These are phyloP conservation scores for Emmelina monodactyla DNA, from an alignment of 2,888 invertebrate species.

Conservation along the genomic window DNA sequence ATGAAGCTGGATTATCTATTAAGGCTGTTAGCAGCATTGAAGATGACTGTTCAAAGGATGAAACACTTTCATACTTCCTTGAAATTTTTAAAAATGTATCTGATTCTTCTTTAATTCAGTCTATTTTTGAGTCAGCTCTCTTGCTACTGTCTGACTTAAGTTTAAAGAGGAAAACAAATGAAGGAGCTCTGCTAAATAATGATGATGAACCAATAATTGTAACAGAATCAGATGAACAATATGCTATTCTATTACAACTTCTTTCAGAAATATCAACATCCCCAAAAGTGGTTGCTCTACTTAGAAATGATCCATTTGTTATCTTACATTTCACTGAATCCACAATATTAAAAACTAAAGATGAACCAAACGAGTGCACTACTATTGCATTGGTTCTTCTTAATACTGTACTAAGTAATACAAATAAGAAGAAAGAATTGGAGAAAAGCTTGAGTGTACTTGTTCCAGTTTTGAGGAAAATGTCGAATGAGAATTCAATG, in stretches of 20 bases:
- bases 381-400: conserved; percentile 46
- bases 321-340: conserved; percentile 56
- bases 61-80: conserved; percentile 33
- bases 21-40: conserved; percentile 24
- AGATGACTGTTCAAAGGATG: conserved; percentile 22
- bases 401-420: conserved; percentile 42
- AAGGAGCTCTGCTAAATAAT: conserved; percentile 30
- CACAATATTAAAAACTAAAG: conserved; percentile 32
- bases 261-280: conserved; percentile 57
- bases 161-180: conserved; percentile 23
- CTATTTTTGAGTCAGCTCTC: conserved; percentile 35
- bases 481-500: conserved; percentile 25
- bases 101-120: conserved; percentile 23
- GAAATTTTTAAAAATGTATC: conserved; percentile 29
- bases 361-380: conserved; percentile 33
- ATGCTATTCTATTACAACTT: conserved; percentile 52
- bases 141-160: conserved; percentile 31
- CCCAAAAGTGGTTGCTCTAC: conserved; percentile 37
- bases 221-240: conserved; percentile 34
- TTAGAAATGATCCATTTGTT: conserved; percentile 47
- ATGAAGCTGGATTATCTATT: conserved; percentile 41
- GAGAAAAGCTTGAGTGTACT: conserved; percentile 29
- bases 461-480: conserved; percentile 29
- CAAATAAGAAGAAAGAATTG: conserved; percentile 21
- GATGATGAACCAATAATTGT: conserved; percentile 41